Conservation (phyloP, 2,797 vertebrate genomes). For the Buphagus erythrorhynchus region DNA sequence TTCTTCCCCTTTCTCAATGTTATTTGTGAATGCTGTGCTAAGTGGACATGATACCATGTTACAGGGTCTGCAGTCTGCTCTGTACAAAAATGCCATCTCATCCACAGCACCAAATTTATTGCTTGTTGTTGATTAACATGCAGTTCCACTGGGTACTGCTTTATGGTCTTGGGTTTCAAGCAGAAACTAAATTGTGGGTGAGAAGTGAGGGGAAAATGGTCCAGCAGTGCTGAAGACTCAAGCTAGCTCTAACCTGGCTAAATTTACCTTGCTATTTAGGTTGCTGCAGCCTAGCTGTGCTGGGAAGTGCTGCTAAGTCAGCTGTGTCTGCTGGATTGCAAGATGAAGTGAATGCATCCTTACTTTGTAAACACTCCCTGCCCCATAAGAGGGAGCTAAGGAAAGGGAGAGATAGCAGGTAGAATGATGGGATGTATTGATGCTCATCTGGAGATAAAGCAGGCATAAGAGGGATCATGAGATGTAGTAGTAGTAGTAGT, state of each 20-base stretch:
- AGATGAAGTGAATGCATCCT: not conserved
- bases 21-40: not conserved
- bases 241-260: not conserved
- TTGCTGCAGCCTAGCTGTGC: not conserved
- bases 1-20: not conserved
- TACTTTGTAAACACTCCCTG: not conserved
- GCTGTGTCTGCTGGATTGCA: not conserved
- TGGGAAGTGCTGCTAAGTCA: not conserved
- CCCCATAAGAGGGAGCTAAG: not conserved
- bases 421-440: not conserved
- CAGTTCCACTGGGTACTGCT: not conserved
- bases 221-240: not conserved
- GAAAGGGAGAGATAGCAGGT: not conserved
- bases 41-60: not conserved
- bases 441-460: not conserved
- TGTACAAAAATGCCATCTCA: not conserved
- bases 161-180: not conserved
- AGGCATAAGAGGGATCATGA: not conserved
- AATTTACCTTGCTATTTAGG: not conserved
- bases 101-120: accelerated
- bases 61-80: not conserved
- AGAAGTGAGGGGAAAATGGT: not conserved
- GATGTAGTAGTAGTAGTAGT: not conserved
- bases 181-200: not conserved
- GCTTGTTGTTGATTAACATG: not conserved